phyloP scores from a whole-genome alignment of 64 coral and sea anemone species.

The Montipora foliosa region DNA sequence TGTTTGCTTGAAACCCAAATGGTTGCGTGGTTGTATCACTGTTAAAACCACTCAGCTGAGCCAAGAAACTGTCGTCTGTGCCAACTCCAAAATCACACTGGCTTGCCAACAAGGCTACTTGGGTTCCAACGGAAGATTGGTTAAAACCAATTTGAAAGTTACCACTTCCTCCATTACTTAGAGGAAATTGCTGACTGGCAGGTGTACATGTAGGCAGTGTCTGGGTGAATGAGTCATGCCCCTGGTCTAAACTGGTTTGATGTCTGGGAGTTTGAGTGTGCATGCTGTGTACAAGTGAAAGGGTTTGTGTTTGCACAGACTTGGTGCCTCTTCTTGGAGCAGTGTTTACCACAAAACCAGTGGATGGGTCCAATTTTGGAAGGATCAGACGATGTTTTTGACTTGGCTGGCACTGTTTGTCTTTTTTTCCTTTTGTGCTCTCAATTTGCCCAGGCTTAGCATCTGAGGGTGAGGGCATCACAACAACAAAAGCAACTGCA shows the following conservation, averaged over 20 bases:
- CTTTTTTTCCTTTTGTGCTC: not conserved
- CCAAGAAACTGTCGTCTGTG: constrained; percentile 28
- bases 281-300: constrained; percentile 4
- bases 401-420: not conserved
- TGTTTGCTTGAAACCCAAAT: constrained; percentile 19
- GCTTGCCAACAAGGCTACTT: constrained; percentile 36
- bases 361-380: constrained; percentile 32
- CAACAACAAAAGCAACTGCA: constrained; percentile 15
- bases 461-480: not conserved
- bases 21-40: not conserved
- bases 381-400: constrained; percentile 9
- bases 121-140: constrained; percentile 72
- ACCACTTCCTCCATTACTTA: not conserved
- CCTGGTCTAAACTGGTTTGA: not conserved
- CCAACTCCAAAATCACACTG: constrained; percentile 49
- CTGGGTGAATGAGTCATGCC: constrained; percentile 27
- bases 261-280: constrained; percentile 22
- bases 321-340: not conserved
- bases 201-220: not conserved
- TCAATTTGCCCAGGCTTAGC: not conserved
- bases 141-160: not conserved
- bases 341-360: not conserved
- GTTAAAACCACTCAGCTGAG: constrained; percentile 8
- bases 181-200: not conserved
- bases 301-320: constrained; percentile 49